A percentile compares a stretch with the other conserved stretches of the same genome.
These are phyloP conservation scores for Trichosurus vulpecula DNA, from an alignment of 2,797 vertebrate species.

Conservation along the genomic window DNA sequence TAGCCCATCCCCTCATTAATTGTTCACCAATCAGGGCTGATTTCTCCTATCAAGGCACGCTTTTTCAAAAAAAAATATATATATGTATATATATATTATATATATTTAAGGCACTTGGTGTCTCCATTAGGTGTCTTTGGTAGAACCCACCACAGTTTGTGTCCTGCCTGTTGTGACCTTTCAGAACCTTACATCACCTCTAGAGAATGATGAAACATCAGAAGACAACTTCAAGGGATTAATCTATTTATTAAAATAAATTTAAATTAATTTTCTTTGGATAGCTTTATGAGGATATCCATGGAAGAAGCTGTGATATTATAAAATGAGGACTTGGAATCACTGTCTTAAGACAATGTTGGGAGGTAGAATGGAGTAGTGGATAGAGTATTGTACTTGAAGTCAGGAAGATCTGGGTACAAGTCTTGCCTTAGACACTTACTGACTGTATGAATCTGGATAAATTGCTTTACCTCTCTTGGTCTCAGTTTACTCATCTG, in stretches of 20 bases:
- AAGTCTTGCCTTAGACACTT: not conserved
- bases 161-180: not conserved
- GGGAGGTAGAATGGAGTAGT: not conserved
- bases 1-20: not conserved
- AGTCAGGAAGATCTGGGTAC: not conserved
- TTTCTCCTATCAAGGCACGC: not conserved
- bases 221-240: not conserved
- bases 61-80: not conserved
- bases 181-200: not conserved
- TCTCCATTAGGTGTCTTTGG: not conserved
- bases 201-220: not conserved
- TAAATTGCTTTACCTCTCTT: not conserved
- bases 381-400: not conserved
- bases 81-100: too few species aligned
- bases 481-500: not conserved
- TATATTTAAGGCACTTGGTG: not conserved
- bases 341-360: not conserved
- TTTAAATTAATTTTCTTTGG: not conserved
- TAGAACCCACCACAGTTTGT: not conserved
- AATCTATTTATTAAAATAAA: not conserved
- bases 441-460: not conserved
- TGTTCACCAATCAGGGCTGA: not conserved
- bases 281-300: not conserved
- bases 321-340: not conserved
- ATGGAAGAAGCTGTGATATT: not conserved